phyloP scores from a whole-genome alignment of 2,797 vertebrate species.

The Setipinna tenuifilis region DNA sequence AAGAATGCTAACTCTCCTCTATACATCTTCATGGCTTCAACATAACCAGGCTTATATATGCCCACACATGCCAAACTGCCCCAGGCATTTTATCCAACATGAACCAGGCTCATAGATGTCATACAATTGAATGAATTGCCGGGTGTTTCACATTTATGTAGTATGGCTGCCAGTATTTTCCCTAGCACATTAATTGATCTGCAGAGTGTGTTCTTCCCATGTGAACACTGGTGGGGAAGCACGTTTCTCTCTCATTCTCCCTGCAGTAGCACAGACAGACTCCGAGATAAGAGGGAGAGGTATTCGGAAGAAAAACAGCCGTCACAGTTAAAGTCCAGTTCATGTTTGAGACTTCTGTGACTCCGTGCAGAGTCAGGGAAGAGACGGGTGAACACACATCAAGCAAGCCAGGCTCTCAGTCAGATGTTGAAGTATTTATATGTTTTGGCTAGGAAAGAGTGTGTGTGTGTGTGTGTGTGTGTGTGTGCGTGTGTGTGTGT shows the following conservation, averaged over 20 bases:
- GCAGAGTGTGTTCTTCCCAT: conserved; percentile 8
- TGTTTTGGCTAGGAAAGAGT: not conserved
- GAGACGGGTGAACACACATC: not conserved
- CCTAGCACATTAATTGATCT: not conserved
- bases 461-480: not conserved
- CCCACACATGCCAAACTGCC: not conserved
- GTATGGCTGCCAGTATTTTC: not conserved
- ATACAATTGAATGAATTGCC: not conserved
- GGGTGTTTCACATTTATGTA: not conserved
- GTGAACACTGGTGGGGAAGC: conserved; percentile 6
- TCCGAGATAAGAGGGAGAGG: not conserved
- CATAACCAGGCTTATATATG: not conserved
- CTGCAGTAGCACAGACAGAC: not conserved
- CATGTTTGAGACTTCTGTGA: not conserved
- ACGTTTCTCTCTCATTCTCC: not conserved
- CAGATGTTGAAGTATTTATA: not conserved
- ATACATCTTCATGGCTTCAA: not conserved
- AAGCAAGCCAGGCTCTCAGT: not conserved
- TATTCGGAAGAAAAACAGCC: conserved; percentile 27
- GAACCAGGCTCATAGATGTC: not conserved
- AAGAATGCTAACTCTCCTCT: not conserved
- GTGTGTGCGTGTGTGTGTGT: not conserved
- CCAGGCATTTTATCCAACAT: not conserved
- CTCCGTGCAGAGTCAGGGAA: not conserved
- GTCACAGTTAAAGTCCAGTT: not conserved